Evolutionary conservation across 1,140 invertebrate species (phyloP).

Genomic region (Drosophila prosaltans): DNA sequence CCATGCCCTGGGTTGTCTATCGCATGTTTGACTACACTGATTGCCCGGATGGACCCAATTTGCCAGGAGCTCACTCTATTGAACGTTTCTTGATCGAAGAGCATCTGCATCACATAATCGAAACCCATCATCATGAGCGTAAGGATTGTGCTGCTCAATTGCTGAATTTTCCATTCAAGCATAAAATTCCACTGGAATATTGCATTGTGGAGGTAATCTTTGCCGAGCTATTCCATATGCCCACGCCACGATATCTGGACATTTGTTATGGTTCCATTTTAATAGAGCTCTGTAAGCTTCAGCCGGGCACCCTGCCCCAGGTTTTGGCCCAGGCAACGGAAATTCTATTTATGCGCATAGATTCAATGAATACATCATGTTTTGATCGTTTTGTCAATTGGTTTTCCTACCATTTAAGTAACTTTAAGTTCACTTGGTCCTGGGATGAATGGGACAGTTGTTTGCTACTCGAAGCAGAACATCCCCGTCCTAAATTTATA

Average conservation of each 20-base stretch:
- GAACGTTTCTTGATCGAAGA: constrained; percentile 99
- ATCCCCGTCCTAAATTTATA: constrained; percentile 98
- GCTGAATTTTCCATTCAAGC: constrained; percentile 96
- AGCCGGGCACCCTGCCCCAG: constrained; percentile 98
- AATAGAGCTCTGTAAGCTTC: constrained; percentile 98
- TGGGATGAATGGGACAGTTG: constrained; percentile 98
- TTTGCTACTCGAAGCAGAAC: constrained; percentile 92
- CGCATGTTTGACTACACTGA: constrained; percentile 99
- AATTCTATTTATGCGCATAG: constrained; percentile 97
- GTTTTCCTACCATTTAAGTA: constrained; percentile 99
- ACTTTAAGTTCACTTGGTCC: constrained; percentile 99
- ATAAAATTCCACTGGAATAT: constrained; percentile 98
- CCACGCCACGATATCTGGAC: constrained; percentile 93
- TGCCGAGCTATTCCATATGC: constrained; percentile 96
- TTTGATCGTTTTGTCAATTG: constrained; percentile 98
- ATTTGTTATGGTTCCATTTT: constrained; percentile 97
- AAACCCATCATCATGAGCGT: constrained; percentile 93
- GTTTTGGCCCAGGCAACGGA: constrained; percentile 99
- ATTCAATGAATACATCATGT: constrained; percentile 98
- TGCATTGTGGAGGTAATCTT: constrained; percentile 99
- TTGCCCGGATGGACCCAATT: constrained; percentile 95
- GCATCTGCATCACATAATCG: constrained; percentile 96
- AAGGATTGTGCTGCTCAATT: constrained; percentile 97
- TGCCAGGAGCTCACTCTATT: constrained; percentile 98
- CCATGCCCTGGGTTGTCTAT: constrained; percentile 95